phyloP scores from a whole-genome alignment of 2,113 vertebrate species.

The Lathamus discolor region DNA sequence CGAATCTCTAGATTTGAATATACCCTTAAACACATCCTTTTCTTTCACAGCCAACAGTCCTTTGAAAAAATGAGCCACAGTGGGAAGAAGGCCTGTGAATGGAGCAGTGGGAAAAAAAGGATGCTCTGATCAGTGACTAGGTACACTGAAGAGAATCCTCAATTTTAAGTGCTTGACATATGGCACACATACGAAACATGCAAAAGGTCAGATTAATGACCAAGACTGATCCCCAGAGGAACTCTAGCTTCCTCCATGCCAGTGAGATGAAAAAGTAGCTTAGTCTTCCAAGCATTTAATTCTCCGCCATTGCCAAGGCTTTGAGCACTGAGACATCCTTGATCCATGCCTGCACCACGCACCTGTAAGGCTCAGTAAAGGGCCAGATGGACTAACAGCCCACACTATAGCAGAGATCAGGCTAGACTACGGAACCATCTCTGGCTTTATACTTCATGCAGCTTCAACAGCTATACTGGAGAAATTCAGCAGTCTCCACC shows the following conservation, averaged over 20 bases:
- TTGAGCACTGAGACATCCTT: not conserved
- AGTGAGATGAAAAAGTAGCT: not conserved
- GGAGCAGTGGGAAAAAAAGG: not conserved
- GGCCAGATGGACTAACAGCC: not conserved
- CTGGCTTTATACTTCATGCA: not conserved
- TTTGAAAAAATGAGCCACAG: not conserved
- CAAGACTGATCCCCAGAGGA: not conserved
- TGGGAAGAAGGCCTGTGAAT: not conserved
- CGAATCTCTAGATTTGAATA: not conserved
- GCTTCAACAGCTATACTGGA: not conserved
- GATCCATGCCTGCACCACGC: not conserved
- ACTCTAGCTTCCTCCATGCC: not conserved
- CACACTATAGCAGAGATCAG: not conserved
- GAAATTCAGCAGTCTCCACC: not conserved
- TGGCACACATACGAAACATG: fast-evolving
- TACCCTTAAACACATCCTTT: not conserved
- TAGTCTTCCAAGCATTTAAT: not conserved
- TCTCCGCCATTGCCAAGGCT: not conserved
- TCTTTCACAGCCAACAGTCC: not conserved
- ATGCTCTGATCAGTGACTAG: not conserved
- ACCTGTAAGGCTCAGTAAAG: not conserved
- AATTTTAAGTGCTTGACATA: not conserved
- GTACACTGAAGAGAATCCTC: not conserved
- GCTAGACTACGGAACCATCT: not conserved
- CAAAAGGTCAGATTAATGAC: not conserved